Base-by-base conservation (phyloP, 1,140 invertebrate genomes). In the Galendromus occidentalis region DNA sequence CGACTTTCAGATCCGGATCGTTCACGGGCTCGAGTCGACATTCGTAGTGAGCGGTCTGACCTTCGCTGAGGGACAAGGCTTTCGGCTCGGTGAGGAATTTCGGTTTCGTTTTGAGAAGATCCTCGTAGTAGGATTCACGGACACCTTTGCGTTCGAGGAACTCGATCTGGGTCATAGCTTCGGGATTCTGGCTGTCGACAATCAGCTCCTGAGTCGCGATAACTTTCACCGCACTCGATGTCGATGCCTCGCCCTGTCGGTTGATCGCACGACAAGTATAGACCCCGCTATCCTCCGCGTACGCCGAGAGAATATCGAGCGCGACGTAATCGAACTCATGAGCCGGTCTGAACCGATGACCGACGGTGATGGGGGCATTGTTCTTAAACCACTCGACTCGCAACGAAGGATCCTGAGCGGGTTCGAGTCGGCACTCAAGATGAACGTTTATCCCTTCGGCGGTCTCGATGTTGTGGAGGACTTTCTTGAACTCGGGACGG, bases 251-350 rank as follows among this genome's bases (percentile, higher is more conserved):
- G 1, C 91, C 91, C 22, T 91, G 77, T 73, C 87, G 86, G 75
- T 93, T 95, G 65, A 84, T 82, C 1, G 91, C 91, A 75, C 87
- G 86, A 71, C 89, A 94, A 6, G 88, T 93, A 73, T 94, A 96
- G 0, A 95, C 86, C 18, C 95, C 95, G 25, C 89, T 92, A 76
- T 99, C 95, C 73, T 91, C 88, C 41, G 92, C 89, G 74, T 96
- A 97, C 5, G 94, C 91, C 70, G 89, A 91, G 1, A 97, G 77
- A 33, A 99, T 83, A 75, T 98, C 94, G 29, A 99, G 76, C 41
- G 91, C 89, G 7, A 97, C 92, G 73, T 95, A 95, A 73, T 96
- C 94, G 75, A 98, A 96, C 76, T 98, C 94, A 76, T 95, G 89
- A 2, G 90, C 87, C 51, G 92, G 91, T 75, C 90, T 82, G 79